These are phyloP conservation scores for Hypercompe scribonia DNA, from an alignment of 2,888 invertebrate genomes.

Conservation along the genomic window DNA sequence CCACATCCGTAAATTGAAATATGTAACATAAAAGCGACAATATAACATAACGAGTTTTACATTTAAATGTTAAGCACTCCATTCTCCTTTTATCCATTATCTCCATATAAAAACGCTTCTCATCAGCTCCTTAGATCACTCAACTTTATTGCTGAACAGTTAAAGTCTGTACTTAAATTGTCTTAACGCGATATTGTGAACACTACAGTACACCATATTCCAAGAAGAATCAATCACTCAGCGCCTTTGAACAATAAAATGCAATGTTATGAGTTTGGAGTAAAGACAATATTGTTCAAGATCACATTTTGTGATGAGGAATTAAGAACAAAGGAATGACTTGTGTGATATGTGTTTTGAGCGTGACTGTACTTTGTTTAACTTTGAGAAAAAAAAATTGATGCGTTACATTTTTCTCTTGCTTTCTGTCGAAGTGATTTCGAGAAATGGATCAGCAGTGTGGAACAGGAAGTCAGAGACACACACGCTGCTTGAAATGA, in stretches of 20 bases:
- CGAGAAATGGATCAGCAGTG: no score
- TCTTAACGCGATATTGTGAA: slow-evolving; percentile 1
- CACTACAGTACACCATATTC: not conserved
- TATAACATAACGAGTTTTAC: not conserved
- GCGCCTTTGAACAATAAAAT: slow-evolving; percentile 33
- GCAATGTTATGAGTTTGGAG: slow-evolving; percentile 35
- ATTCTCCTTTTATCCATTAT: not conserved
- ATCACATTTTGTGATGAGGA: slow-evolving; percentile 15
- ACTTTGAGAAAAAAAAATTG: not conserved
- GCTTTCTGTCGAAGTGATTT: no score
- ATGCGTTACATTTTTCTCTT: no score
- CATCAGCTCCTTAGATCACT: slow-evolving; percentile 6
- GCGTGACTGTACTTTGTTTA: not conserved
- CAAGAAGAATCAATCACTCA: slow-evolving; percentile 43
- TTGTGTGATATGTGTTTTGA: slow-evolving; percentile 14
- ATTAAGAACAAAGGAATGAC: slow-evolving; percentile 50
- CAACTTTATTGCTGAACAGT: not conserved
- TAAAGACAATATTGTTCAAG: slow-evolving; percentile 27
- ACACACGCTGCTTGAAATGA: no score
- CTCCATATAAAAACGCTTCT: not conserved
- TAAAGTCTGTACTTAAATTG: slow-evolving; percentile 5
- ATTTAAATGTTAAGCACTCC: not conserved
- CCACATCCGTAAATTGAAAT: not conserved
- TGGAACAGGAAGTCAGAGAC: no score
- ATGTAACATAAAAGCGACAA: not conserved